These are phyloP conservation scores for Parazoanthus darwini DNA, from an alignment of 92 coral and sea anemone genomes.

Conservation along the genomic window DNA sequence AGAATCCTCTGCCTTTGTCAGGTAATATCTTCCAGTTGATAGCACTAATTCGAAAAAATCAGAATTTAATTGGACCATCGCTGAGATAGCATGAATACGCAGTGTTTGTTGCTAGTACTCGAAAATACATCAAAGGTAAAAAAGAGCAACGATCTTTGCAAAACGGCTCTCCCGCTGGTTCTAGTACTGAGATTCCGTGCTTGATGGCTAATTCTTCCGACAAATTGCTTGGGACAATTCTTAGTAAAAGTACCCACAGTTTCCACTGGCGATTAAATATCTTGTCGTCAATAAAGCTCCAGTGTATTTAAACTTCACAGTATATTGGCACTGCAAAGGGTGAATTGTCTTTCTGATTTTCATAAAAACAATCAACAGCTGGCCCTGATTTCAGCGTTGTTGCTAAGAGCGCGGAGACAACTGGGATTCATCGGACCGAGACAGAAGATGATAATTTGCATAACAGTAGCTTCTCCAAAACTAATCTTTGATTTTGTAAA, in stretches of 20 bases:
- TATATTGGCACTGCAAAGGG: not conserved
- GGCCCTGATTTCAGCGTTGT: not conserved
- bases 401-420: conserved; percentile 7
- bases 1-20: not conserved
- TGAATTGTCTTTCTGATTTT: not conserved
- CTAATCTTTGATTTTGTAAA: not conserved
- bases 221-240: too few species aligned
- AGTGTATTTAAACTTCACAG: not conserved
- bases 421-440: not conserved
- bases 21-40: not conserved
- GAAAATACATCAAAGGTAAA: not conserved
- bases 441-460: conserved; percentile 4
- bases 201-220: too few species aligned
- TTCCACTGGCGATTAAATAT: not conserved
- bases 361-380: not conserved
- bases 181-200: too few species aligned
- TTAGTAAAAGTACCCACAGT: not conserved
- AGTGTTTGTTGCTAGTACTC: not conserved
- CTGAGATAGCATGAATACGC: not conserved
- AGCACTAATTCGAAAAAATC: not conserved
- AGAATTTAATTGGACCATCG: not conserved
- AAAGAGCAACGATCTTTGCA: too few species aligned
- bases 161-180: too few species aligned
- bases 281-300: not conserved
- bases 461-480: conserved; percentile 17